Percentiles rank a stretch among this genome's conserved stretches.
Evolutionary conservation across 2,797 vertebrate species (phyloP).

Genomic region (Hippocampus kuda): DNA sequence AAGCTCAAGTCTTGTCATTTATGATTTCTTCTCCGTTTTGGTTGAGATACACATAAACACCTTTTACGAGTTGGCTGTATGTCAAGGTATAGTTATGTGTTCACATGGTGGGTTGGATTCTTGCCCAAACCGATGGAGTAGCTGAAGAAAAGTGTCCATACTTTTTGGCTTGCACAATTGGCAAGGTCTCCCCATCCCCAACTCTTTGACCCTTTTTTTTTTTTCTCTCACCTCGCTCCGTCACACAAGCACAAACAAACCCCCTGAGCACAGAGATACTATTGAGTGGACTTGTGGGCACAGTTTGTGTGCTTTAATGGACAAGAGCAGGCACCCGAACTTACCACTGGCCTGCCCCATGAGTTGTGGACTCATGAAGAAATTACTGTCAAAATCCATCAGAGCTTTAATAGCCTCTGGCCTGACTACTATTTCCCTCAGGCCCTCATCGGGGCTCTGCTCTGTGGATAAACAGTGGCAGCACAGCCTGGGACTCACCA

Average conservation of each 20-base stretch:
- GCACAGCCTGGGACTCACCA: constrained; percentile 43
- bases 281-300: constrained; percentile 64
- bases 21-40: constrained; percentile 47
- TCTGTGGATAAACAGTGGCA: constrained; percentile 56
- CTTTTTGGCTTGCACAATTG: constrained; percentile 47
- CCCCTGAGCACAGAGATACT: constrained; percentile 59
- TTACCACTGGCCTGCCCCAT: constrained; percentile 53
- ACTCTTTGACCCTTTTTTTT: constrained; percentile 34
- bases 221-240: constrained; percentile 42
- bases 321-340: constrained; percentile 57
- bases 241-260: constrained; percentile 50
- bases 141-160: constrained; percentile 45
- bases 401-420: constrained; percentile 60
- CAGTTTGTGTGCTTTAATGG: constrained; percentile 63
- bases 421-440: constrained; percentile 36
- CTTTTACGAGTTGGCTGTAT: constrained; percentile 47
- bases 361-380: constrained; percentile 57
- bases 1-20: constrained; percentile 42
- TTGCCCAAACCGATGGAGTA: constrained; percentile 48
- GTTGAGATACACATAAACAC: constrained; percentile 53
- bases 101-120: constrained; percentile 42
- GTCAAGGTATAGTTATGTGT: constrained; percentile 44
- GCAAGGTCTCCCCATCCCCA: constrained; percentile 25
- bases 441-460: constrained; percentile 46
- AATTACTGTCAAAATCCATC: constrained; percentile 70